Conservation (phyloP, 1,140 invertebrate genomes). For the Leptonema lineaticorne region DNA sequence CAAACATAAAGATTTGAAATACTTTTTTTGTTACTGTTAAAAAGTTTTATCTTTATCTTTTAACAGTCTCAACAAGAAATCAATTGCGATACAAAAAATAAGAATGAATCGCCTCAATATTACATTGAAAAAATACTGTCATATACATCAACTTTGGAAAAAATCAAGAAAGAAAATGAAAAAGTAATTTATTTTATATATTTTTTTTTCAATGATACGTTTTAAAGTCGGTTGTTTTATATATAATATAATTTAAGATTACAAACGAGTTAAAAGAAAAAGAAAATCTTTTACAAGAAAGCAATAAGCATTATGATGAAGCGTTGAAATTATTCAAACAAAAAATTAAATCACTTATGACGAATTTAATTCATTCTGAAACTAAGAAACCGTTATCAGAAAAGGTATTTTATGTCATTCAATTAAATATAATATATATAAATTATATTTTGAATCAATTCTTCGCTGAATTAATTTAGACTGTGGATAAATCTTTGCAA, state of each 20-base stretch:
- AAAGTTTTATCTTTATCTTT: too few species aligned
- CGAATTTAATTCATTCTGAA: slow-evolving; percentile 50
- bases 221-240: neutral
- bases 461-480: neutral
- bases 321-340: slow-evolving; percentile 46
- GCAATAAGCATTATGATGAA: neutral
- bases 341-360: slow-evolving; percentile 47
- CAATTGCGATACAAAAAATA: too few species aligned
- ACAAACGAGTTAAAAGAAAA: neutral
- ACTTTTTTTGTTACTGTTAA: too few species aligned
- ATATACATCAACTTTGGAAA: too few species aligned
- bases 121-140: too few species aligned
- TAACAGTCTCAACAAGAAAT: too few species aligned
- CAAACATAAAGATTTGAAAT: too few species aligned
- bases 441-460: neutral
- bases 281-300: neutral
- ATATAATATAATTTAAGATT: neutral
- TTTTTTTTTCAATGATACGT: neutral
- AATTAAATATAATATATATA: neutral
- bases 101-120: too few species aligned
- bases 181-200: too few species aligned
- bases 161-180: too few species aligned
- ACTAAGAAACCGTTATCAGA: slow-evolving; percentile 52
- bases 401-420: slow-evolving; percentile 43
- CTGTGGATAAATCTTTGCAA: slow-evolving; percentile 25